These are phyloP conservation scores for Rhinoraja longicauda DNA, from an alignment of 2,797 vertebrate genomes.

Conservation along the genomic window DNA sequence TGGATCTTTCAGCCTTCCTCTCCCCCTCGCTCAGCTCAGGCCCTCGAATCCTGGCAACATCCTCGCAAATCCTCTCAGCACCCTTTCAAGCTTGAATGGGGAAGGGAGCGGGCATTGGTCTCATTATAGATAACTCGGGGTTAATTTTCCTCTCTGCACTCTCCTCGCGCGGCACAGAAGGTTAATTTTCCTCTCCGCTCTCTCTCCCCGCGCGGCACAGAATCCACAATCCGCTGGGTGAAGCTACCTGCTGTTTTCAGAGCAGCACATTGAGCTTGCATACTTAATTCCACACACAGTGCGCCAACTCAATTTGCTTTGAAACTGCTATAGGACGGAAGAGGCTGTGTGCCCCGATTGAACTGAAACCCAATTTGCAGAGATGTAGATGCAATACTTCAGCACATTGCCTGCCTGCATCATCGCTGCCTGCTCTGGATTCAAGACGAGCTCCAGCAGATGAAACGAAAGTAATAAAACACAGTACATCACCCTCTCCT, in stretches of 20 bases:
- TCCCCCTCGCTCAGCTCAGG: too few relatives aligned
- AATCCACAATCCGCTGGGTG: background rate
- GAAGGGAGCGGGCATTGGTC: background rate
- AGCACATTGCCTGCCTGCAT: background rate
- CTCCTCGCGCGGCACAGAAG: background rate
- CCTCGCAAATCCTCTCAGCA: too few relatives aligned
- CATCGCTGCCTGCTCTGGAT: background rate
- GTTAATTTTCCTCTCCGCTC: conserved; percentile 22
- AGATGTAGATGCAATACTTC: background rate
- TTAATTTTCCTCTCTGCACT: conserved; percentile 25
- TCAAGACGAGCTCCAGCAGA: background rate
- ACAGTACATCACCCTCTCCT: background rate
- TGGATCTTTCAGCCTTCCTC: too few relatives aligned
- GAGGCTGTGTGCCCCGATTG: background rate
- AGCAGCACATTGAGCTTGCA: too few relatives aligned
- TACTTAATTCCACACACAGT: background rate
- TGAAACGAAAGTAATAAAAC: background rate
- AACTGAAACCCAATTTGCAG: background rate
- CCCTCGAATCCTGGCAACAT: too few relatives aligned
- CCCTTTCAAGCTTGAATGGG: too few relatives aligned
- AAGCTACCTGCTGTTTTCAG: background rate
- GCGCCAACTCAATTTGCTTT: background rate
- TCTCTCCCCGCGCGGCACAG: background rate
- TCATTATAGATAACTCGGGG: background rate
- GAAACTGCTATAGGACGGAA: background rate